These are phyloP conservation scores for Alfaro cultratus DNA, from an alignment of 2,797 vertebrate species.

Conservation along the genomic window DNA sequence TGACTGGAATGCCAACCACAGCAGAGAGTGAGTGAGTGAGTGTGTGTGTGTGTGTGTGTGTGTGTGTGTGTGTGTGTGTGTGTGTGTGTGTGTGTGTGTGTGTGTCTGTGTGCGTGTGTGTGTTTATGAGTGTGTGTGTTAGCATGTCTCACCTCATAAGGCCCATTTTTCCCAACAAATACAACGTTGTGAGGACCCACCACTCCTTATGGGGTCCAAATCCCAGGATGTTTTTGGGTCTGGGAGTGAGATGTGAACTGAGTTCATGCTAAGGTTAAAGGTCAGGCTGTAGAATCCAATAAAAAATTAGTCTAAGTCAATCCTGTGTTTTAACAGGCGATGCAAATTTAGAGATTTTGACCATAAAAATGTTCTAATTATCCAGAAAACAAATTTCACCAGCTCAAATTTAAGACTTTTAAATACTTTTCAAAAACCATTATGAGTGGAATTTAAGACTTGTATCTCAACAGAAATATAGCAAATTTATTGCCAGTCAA, in stretches of 20 bases:
- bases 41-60: background rate
- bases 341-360: background rate
- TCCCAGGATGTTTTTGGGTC: background rate
- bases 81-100: background rate
- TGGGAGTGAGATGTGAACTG: background rate
- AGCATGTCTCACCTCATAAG: background rate
- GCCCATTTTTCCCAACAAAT: background rate
- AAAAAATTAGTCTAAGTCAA: background rate
- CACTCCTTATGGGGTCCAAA: background rate
- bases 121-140: too few relatives aligned
- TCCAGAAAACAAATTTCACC: background rate
- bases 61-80: background rate
- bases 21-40: conserved; percentile 15
- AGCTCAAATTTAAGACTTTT: too few relatives aligned
- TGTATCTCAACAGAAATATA: too few relatives aligned
- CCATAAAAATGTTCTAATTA: background rate
- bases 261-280: background rate
- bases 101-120: conserved; percentile 1
- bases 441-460: too few relatives aligned
- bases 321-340: background rate
- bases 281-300: background rate
- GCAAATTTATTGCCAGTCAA: too few relatives aligned
- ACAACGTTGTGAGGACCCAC: background rate
- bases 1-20: conserved; percentile 52
- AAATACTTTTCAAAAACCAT: too few relatives aligned